Percentiles rank a stretch among this genome's conserved stretches.
These are phyloP conservation scores for Atrina japonica DNA, from an alignment of 2,888 invertebrate species.

Conservation along the genomic window DNA sequence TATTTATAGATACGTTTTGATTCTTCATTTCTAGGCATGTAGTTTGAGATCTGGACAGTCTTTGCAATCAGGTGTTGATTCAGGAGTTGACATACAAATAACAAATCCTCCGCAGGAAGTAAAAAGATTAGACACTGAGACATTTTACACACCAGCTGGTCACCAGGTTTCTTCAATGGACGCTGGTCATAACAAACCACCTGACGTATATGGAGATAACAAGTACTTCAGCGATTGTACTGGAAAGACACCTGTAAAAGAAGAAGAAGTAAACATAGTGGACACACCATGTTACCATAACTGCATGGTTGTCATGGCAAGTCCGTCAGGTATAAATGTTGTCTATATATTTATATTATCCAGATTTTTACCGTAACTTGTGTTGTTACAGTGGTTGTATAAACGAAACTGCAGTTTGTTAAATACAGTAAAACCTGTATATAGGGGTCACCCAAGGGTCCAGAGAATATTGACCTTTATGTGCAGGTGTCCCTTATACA, in stretches of 20 bases:
- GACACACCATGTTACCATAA: constrained; percentile 27
- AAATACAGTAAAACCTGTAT: no score
- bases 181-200: not conserved
- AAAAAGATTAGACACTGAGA: not conserved
- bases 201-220: not conserved
- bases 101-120: no score
- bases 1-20: not conserved
- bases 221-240: not conserved
- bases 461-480: no score
- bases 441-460: no score
- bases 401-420: no score
- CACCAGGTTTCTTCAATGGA: not conserved
- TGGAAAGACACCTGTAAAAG: not conserved
- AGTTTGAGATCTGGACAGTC: constrained; percentile 17
- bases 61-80: not conserved
- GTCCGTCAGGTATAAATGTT: constrained; percentile 29
- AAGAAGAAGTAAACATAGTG: constrained; percentile 17
- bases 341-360: not conserved
- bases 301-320: constrained; percentile 31
- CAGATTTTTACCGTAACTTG: no score
- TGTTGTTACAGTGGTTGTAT: no score
- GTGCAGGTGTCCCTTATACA: no score
- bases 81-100: constrained; percentile 11
- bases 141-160: not conserved
- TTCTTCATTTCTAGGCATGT: constrained; percentile 5